phyloP scores from a whole-genome alignment of 2,113 vertebrate genomes.

The Engystomops pustulosus region DNA sequence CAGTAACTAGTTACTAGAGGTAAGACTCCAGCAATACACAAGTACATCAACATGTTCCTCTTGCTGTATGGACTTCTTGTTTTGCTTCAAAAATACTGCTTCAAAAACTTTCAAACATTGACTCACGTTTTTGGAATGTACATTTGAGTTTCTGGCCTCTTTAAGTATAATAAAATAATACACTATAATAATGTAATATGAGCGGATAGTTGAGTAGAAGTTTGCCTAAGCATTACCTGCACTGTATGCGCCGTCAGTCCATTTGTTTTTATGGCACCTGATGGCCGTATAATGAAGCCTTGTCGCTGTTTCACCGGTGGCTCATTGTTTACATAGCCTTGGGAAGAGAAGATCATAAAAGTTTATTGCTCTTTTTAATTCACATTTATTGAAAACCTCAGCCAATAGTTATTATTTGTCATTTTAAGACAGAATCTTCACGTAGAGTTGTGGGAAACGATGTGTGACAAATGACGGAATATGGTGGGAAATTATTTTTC shows the following conservation, averaged over 20 bases:
- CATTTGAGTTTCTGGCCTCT: too few relatives aligned
- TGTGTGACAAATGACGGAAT: background rate
- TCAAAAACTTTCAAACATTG: too few relatives aligned
- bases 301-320: background rate
- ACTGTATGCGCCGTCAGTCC: background rate
- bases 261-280: conserved; percentile 21
- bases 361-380: conserved; percentile 27
- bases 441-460: background rate
- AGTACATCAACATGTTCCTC: too few relatives aligned
- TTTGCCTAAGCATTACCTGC: background rate
- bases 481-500: background rate
- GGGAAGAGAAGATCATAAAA: conserved; percentile 7
- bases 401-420: conserved; percentile 4
- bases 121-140: too few relatives aligned
- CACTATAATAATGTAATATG: too few relatives aligned
- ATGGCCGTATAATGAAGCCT: conserved; percentile 7
- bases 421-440: background rate
- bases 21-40: too few relatives aligned
- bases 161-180: background rate
- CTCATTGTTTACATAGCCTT: conserved; percentile 20
- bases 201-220: background rate
- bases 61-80: too few relatives aligned
- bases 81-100: too few relatives aligned
- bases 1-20: too few relatives aligned
- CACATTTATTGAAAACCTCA: background rate